phyloP scores from a whole-genome alignment of 2,888 invertebrate species.

The Lycia hirtaria region DNA sequence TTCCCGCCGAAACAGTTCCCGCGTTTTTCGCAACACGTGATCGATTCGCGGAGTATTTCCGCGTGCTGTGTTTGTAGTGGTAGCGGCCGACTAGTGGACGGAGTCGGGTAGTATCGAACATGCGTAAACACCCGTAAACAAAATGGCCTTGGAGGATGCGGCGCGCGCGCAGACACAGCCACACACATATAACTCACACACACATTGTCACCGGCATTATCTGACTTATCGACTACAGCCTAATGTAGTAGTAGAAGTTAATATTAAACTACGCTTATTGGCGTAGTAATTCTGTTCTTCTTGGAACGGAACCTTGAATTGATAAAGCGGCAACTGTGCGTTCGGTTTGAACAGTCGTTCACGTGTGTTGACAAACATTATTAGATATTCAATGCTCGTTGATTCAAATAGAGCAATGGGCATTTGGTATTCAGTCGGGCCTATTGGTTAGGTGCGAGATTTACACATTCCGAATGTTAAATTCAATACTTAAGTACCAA shows the following conservation, averaged over 20 bases:
- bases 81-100: constrained; percentile 48
- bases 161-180: constrained; percentile 62
- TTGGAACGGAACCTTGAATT: constrained; percentile 47
- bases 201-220: constrained; percentile 64
- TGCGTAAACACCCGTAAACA: constrained; percentile 76
- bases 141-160: constrained; percentile 78
- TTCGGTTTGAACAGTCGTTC: constrained; percentile 11
- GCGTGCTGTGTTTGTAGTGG: constrained; percentile 43
- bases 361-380: constrained; percentile 8
- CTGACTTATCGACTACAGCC: constrained; percentile 63
- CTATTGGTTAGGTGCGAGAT: not conserved
- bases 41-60: constrained; percentile 57
- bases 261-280: constrained; percentile 43
- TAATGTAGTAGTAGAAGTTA: constrained; percentile 47
- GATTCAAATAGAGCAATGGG: constrained; percentile 12
- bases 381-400: constrained; percentile 13
- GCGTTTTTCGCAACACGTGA: constrained; percentile 68
- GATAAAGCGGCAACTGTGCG: constrained; percentile 37
- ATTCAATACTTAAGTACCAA: not conserved
- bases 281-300: constrained; percentile 34
- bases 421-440: not conserved
- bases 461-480: not conserved
- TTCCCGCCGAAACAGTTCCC: constrained; percentile 79
- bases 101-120: constrained; percentile 61
- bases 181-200: constrained; percentile 63